A percentile compares a stretch with the other conserved stretches of the same genome.
phyloP scores from a whole-genome alignment of 2,888 invertebrate species.

The Allolobophora icterica region DNA sequence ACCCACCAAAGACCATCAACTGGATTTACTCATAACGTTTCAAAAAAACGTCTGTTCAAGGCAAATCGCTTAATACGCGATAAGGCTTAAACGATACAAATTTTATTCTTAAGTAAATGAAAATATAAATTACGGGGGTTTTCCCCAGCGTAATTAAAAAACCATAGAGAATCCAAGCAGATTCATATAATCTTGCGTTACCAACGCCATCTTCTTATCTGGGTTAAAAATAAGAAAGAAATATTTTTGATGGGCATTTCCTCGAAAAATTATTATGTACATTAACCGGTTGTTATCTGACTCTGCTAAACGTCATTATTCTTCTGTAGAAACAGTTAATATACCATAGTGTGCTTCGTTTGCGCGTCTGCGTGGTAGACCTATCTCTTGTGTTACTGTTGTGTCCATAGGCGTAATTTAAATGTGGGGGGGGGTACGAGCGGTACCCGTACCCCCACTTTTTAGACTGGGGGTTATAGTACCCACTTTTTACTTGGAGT shows the following conservation, averaged over 20 bases:
- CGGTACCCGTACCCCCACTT: too few relatives aligned
- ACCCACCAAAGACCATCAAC: not conserved
- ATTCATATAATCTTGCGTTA: not conserved
- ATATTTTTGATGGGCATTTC: not conserved
- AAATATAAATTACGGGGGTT: not conserved
- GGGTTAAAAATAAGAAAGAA: too few relatives aligned
- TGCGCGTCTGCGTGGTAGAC: too few relatives aligned
- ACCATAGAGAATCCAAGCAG: not conserved
- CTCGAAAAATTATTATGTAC: not conserved
- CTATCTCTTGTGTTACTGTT: too few relatives aligned
- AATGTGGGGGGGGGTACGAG: too few relatives aligned
- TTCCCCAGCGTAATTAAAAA: not conserved
- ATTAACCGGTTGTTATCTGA: too few relatives aligned
- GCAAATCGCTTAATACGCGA: not conserved
- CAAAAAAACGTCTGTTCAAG: not conserved
- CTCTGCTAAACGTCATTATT: too few relatives aligned
- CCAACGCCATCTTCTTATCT: not conserved
- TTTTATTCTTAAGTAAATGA: not conserved
- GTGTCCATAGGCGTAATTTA: too few relatives aligned
- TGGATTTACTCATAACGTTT: not conserved
- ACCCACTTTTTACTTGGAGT: too few relatives aligned
- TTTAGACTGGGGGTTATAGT: too few relatives aligned
- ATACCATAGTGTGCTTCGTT: too few relatives aligned
- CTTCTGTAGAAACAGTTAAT: too few relatives aligned
- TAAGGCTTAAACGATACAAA: not conserved